Base-by-base conservation (phyloP, 2,888 invertebrate species). In the Celastrina argiolus region DNA sequence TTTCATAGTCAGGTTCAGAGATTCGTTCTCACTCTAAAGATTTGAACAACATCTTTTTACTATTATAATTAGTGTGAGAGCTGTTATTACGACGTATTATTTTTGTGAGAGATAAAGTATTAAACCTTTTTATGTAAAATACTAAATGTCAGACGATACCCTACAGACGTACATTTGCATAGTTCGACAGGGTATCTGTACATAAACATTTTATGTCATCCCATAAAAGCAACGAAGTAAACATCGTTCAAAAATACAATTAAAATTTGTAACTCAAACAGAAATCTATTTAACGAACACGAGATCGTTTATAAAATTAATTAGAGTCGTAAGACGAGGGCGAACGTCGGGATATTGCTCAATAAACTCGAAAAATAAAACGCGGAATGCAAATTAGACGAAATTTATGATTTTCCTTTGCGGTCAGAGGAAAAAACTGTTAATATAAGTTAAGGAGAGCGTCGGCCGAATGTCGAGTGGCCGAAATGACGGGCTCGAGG, bases 301-400 rank as follows among this genome's bases (percentile, higher is more conserved):
- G 63, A 39, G 58, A 56, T 42, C 65, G 66, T 70, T 70, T 68
- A 70, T 67, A 68, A 71, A 70, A 74, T 72, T 73, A 74, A 75
- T 75, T 73, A 74, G 74, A 70, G 73, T 14, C 68, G 69, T 69
- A 70, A 73, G 73, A 66, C 66, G 67, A 72, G 68, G 69, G 69
- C 69, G 69, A 74, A 69, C 64, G 74, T 75, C 73, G 73, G 73
- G 75, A 77, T 78, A 82, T 81, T 79, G 75, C 74, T 74, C 74
- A 71, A 75, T 73, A 72, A 75, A 75, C 74, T 78, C 80, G 79
- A 80, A 78, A 83, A 81, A 82, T 83, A 82, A 83, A 76, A 76
- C 67, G 77, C 76, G 80, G 81, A 85, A 88, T 87, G 88, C 84
- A 89, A 89, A 89, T 89, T 83, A 86, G 80, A 76, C 66, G 76